phyloP scores from a whole-genome alignment of 2,888 invertebrate species.

The Tachystola acroxantha region DNA sequence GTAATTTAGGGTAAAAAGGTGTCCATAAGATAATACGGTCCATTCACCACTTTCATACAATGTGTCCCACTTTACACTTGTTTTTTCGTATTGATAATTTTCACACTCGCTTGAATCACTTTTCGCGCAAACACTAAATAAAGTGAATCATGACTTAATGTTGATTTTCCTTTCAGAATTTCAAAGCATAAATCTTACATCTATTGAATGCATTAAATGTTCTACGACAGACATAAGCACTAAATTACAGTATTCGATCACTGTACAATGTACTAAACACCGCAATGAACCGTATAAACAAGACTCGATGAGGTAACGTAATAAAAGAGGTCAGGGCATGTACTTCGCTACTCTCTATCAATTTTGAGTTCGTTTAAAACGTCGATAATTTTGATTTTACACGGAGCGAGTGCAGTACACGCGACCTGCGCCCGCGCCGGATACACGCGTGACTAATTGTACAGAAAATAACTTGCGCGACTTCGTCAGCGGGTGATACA shows the following conservation, averaged over 20 bases:
- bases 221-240: no score
- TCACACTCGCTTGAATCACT: slow-evolving; percentile 22
- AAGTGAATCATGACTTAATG: background rate
- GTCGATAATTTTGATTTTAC: slow-evolving; percentile 1
- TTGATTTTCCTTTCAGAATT: background rate
- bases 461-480: slow-evolving; percentile 64
- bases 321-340: background rate
- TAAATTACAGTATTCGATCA: background rate
- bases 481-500: slow-evolving; percentile 71
- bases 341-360: background rate
- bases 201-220: no score
- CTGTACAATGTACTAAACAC: background rate
- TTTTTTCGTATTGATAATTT: no score
- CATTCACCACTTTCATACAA: background rate
- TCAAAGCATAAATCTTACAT: no score
- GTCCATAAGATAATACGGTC: background rate
- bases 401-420: slow-evolving; percentile 26
- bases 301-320: background rate
- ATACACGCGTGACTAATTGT: slow-evolving; percentile 74
- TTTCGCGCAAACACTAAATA: slow-evolving; percentile 15
- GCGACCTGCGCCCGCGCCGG: slow-evolving; percentile 61
- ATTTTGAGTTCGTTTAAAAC: background rate
- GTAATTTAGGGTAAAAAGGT: no score
- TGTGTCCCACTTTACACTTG: background rate
- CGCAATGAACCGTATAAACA: background rate